Conservation (phyloP, 2,888 invertebrate species). For the Schizaphis graminum region DNA sequence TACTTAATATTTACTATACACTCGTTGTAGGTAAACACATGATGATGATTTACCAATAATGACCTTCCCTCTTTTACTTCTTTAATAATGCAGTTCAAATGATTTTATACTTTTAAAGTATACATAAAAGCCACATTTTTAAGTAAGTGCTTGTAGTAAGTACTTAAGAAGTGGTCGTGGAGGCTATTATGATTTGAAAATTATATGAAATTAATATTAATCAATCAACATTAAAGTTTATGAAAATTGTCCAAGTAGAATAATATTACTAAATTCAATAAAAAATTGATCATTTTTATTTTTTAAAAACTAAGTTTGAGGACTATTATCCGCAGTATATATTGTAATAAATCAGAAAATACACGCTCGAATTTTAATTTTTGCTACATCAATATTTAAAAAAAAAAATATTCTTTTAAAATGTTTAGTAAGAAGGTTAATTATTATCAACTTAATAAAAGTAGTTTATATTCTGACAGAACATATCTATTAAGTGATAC, state of each 20-base stretch:
- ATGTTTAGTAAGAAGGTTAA: too few relatives aligned
- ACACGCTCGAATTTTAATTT: not conserved
- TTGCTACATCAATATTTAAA: not conserved
- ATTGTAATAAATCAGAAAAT: not conserved
- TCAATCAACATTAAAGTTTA: not conserved
- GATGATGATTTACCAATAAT: not conserved
- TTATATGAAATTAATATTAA: not conserved
- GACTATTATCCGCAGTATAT: not conserved
- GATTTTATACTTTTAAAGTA: not conserved
- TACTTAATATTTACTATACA: not conserved
- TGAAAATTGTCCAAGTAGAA: not conserved
- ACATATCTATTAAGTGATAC: not conserved
- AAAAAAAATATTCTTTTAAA: too few relatives aligned
- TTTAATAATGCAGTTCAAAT: not conserved
- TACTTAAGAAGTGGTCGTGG: not conserved
- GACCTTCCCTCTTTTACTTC: rapidly evolving
- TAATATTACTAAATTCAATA: not conserved
- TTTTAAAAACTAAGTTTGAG: not conserved
- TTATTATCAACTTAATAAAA: too few relatives aligned
- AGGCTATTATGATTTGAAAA: not conserved
- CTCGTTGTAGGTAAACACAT: not conserved
- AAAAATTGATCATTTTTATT: not conserved
- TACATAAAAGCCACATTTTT: not conserved
- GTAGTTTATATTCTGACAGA: not conserved
- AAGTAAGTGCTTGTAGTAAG: not conserved